phyloP scores from a whole-genome alignment of 2,113 vertebrate genomes.

The Sarotherodon lohbergeri region DNA sequence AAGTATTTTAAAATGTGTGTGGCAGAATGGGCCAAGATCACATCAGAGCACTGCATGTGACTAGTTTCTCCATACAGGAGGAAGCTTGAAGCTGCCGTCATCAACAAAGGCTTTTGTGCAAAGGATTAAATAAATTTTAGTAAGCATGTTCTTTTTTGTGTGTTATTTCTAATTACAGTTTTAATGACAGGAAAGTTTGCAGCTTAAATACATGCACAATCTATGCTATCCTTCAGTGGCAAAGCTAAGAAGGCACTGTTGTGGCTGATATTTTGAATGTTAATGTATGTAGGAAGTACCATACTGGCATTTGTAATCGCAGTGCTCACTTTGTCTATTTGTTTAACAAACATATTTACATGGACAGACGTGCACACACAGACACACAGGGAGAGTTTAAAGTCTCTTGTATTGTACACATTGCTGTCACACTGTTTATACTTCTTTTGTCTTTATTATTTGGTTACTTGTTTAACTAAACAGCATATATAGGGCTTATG shows the following conservation, averaged over 20 bases:
- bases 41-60: background rate
- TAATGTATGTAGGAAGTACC: background rate
- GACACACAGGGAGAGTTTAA: background rate
- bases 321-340: background rate
- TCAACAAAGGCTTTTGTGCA: background rate
- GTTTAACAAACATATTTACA: background rate
- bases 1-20: background rate
- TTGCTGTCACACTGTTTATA: background rate
- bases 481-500: background rate
- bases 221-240: accelerated
- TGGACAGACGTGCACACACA: background rate
- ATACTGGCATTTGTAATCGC: background rate
- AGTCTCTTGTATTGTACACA: background rate
- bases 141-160: background rate
- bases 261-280: background rate
- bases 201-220: background rate
- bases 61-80: background rate
- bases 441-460: background rate
- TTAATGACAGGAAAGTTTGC: background rate
- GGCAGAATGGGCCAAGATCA: background rate
- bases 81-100: background rate
- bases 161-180: background rate
- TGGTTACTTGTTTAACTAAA: background rate
- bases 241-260: background rate
- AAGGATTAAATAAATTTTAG: background rate